Conservation (phyloP, 2,888 invertebrate species). For the Andrena flavipes region DNA sequence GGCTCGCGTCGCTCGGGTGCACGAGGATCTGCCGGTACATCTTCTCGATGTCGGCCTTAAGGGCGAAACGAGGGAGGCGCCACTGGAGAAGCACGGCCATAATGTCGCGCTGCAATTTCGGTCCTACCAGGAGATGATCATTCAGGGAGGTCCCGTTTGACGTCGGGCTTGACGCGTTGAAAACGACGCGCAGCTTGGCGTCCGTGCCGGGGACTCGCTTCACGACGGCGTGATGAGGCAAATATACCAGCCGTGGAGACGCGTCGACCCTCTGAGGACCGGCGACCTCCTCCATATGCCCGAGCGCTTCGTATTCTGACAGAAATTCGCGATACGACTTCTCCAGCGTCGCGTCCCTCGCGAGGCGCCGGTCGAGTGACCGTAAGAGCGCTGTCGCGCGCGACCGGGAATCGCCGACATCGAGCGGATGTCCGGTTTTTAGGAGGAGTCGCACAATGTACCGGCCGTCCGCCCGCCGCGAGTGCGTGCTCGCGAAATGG, state of each 20-base stretch:
- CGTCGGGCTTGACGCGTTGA: neutral
- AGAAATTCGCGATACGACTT: neutral
- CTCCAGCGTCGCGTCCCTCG: neutral
- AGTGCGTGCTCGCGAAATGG: neutral
- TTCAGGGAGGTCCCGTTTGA: neutral
- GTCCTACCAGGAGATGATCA: neutral
- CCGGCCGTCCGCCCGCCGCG: neutral
- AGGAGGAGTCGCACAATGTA: neutral
- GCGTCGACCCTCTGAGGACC: neutral
- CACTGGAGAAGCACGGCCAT: neutral
- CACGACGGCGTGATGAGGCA: neutral
- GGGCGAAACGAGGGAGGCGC: neutral
- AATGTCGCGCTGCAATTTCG: neutral
- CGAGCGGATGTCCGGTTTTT: neutral
- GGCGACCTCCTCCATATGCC: neutral
- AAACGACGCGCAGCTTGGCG: neutral
- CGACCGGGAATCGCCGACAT: neutral
- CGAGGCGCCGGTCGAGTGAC: neutral
- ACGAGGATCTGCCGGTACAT: neutral
- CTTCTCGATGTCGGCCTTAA: neutral
- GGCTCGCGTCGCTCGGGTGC: neutral
- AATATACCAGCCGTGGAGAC: fast-evolving
- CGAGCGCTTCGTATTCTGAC: neutral
- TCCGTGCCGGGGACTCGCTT: neutral
- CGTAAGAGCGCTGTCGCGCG: neutral